phyloP scores from a whole-genome alignment of 2,888 invertebrate species.

The Phorcus lineatus region DNA sequence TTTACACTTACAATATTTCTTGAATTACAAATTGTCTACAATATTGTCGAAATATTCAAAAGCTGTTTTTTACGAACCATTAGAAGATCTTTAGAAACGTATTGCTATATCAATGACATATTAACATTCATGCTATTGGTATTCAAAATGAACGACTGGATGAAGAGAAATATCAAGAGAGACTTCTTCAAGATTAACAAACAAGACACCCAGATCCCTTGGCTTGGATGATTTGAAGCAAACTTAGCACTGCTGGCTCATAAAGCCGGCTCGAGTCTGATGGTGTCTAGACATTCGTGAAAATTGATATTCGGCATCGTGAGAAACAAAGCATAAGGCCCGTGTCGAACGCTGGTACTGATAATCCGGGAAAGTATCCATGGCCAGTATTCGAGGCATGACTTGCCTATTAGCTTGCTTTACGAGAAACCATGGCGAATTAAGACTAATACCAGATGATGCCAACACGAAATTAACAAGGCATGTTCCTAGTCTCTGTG shows the following conservation, averaged over 20 bases:
- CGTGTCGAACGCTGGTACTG: not conserved
- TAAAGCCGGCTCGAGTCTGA: not conserved
- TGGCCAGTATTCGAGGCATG: conserved; percentile 1
- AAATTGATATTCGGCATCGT: conserved; percentile 14
- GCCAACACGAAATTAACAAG: not conserved
- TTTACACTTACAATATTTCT: too few species aligned
- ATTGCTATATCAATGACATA: too few species aligned
- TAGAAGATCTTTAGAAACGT: too few species aligned
- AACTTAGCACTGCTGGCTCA: not conserved
- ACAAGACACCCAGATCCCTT: too few species aligned
- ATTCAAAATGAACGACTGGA: too few species aligned
- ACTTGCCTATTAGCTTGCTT: not conserved
- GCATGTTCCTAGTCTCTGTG: not conserved
- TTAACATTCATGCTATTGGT: too few species aligned
- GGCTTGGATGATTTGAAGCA: too few species aligned
- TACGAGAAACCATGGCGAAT: conserved; percentile 5
- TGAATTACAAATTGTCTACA: too few species aligned
- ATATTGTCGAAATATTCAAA: too few species aligned
- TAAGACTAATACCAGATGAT: not conserved
- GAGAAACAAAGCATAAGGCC: conserved; percentile 10
- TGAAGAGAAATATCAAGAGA: too few species aligned
- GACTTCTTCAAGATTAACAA: too few species aligned
- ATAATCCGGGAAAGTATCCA: not conserved
- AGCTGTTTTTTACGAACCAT: too few species aligned
- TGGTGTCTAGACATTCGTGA: not conserved